Base-by-base conservation (phyloP, 2,797 vertebrate species). In the Rhinophrynus dorsalis region DNA sequence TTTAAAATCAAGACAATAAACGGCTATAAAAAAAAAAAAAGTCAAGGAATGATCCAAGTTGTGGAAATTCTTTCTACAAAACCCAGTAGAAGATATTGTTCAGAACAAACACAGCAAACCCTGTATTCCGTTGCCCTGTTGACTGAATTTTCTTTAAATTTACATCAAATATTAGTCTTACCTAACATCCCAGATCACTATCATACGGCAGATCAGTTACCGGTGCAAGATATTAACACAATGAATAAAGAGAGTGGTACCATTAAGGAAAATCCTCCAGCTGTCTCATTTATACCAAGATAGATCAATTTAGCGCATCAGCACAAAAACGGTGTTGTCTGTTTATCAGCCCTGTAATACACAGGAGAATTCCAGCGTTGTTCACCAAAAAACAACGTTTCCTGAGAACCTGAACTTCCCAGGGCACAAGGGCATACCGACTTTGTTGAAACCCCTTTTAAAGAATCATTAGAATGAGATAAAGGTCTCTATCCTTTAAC, bases 361-460 rank as follows among this genome's bases (percentile, higher is more conserved):
- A 83, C 78, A 77, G 61, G 65, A 75, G 62, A 50, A 67, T 62
- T 33, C 21, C 52, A 20, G 45, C 61, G 52, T 63, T 67, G 72
- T 79, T 81, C 81, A 77, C 61, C 59, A 32, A 20, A 32, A 35
- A 42, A 44, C 21, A 1, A n/a, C 52, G 11, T 67, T 60, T 69
- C 76, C 75, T 71, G 77, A 78, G 78, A 81, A 61, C 30, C 38
- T 67, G 76, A 79, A 75, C 78, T 83, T 85, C 81, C 81, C 79
- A 81, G 81, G 80, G 76, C 29, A 8, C 48, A 64, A 71, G 70
- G 52, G 68, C 6, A 63, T 79, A 67, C 44, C 42, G 23, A 50
- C 47, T 56, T 32, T 42, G 54, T 66, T 67, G 63, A 72, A 64
- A 3, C 1, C 47, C 74, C 75, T 78, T 82, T 82, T 78, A 80